Evolutionary conservation across 2,113 vertebrate genomes (phyloP).

Genomic region (Euleptes europaea): DNA sequence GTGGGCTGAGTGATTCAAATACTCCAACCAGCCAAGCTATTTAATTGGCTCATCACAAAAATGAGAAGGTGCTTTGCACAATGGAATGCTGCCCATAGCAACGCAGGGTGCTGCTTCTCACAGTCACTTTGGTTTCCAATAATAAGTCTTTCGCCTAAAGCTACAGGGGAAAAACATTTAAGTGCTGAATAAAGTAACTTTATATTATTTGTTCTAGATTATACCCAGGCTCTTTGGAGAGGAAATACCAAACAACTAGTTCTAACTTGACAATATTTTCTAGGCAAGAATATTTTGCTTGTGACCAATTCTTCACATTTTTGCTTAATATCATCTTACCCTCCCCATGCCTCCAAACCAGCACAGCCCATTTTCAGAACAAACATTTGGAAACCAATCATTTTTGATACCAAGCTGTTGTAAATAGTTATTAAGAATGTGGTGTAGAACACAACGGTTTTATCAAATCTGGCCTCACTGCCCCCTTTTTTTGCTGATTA

Average conservation of each 20-base stretch:
- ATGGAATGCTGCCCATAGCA: conserved; percentile 43
- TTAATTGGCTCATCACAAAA: conserved; percentile 54
- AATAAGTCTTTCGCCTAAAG: conserved; percentile 42
- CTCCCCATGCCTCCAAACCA: not conserved
- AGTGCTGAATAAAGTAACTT: conserved; percentile 14
- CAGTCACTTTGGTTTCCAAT: conserved; percentile 40
- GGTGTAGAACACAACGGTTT: too few species aligned
- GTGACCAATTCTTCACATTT: conserved; percentile 55
- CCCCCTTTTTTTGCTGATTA: too few species aligned
- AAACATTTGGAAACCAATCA: too few species aligned
- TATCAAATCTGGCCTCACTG: too few species aligned
- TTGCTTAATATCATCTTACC: not conserved
- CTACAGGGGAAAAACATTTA: not conserved
- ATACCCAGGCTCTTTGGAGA: conserved; percentile 51
- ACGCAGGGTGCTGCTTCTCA: not conserved
- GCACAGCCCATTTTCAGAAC: conserved; percentile 1
- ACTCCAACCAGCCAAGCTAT: conserved; percentile 41
- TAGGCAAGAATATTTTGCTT: conserved; percentile 27
- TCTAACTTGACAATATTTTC: conserved; percentile 36
- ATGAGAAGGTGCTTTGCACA: conserved; percentile 44
- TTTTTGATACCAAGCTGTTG: too few species aligned
- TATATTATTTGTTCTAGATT: conserved; percentile 59
- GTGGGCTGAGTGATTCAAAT: conserved; percentile 25
- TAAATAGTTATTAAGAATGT: too few species aligned
- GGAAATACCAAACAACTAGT: conserved; percentile 24